Base-by-base conservation (phyloP, 2,113 vertebrate species). In the Campylorhamphus procurvoides region DNA sequence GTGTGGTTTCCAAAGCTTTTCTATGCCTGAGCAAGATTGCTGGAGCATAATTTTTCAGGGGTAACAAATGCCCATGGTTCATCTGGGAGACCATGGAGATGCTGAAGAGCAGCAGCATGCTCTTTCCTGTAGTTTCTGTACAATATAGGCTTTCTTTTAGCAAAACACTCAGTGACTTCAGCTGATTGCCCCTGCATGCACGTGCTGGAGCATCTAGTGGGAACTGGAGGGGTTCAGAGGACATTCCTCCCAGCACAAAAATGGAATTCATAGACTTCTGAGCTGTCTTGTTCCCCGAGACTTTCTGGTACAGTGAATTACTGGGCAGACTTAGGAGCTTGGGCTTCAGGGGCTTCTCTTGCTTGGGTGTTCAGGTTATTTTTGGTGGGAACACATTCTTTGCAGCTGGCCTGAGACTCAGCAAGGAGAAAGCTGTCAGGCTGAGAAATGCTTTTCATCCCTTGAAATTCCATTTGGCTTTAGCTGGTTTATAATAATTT, bases 381-480 rank as follows among this genome's bases (percentile, higher is more conserved):
- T 89, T 89, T 94, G 89, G 33, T 92, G 80, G 68, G 76, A 95
- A 15, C 49, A 11, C 7, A 33, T 90, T 83, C 46, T 58, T 74
- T 88, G 68, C 68, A 88, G 67, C 56, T 92, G 83, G 50, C 55
- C 76, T 89, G 77, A 42, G 40, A 69, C 86, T 90, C 33, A 81
- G 60, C 0, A 0, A 84, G 63, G 79, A 44, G 66, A 89, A 90
- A 90, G 35, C 64, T 76, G 74, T 90, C 68, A 92, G 58, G 72
- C 83, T 87, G 80, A 89, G 64, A 87, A 97, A 80, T 84, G 72
- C 46, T 59, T 76, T 86, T 84, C n/a, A 28, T 72, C 50, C 79
- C 4, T 0, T 81, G 86, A 81, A 90, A 90, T 93, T 94, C 83
- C 27, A n/a, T 89, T 90, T 80, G 60, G 64, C 88, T 92, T 90